Conservation (phyloP, 2,797 vertebrate genomes). For the Phylloscopus collybita region DNA sequence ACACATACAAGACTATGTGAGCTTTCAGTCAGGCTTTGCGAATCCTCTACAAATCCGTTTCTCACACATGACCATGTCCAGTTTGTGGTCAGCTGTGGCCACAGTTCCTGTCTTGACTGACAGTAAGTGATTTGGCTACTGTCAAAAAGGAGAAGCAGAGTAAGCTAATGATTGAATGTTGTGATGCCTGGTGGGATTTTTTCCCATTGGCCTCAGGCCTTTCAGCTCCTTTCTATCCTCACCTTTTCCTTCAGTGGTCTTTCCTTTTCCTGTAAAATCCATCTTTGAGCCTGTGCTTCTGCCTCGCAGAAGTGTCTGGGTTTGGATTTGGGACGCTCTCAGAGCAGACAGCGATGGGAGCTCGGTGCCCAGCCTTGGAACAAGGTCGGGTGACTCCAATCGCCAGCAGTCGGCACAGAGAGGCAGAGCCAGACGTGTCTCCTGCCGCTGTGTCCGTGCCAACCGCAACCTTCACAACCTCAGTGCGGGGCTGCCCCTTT, state of each 20-base stretch:
- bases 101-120: background rate
- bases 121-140: background rate
- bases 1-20: too few relatives aligned
- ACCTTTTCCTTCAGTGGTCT: too few relatives aligned
- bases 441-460: background rate
- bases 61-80: too few relatives aligned
- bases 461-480: too few relatives aligned
- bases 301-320: background rate
- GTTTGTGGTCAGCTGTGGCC: too few relatives aligned
- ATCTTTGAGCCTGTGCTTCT: background rate
- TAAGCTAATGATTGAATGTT: background rate
- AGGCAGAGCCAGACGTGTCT: background rate
- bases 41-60: too few relatives aligned
- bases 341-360: background rate
- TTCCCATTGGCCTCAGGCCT: too few relatives aligned
- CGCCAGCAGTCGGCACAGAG: background rate
- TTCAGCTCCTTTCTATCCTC: too few relatives aligned
- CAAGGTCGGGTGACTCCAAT: background rate
- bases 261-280: too few relatives aligned
- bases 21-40: too few relatives aligned
- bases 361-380: constrained; percentile 12
- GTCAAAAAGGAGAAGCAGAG: background rate
- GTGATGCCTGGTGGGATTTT: too few relatives aligned
- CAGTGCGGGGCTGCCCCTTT: background rate
- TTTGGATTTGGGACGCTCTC: background rate